Conservation (phyloP, 2,888 invertebrate species). For the Hyppa rectilinea region DNA sequence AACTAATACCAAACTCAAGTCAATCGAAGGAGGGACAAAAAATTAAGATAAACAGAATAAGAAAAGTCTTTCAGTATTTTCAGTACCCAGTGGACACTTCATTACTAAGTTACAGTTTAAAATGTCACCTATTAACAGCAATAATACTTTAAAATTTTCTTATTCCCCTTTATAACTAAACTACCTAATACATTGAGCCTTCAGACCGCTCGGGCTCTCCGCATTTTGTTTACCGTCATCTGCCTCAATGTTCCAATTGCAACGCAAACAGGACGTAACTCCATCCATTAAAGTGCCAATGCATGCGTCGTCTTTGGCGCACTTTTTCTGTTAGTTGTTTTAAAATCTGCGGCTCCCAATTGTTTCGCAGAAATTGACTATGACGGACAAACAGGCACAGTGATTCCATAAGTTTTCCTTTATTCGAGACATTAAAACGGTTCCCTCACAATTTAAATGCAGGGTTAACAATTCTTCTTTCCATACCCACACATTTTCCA, state of each 20-base stretch:
- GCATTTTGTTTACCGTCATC: constrained; percentile 27
- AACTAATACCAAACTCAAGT: background rate
- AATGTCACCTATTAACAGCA: no score
- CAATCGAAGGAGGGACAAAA: background rate
- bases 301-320: constrained; percentile 76
- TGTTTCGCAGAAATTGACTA: no score
- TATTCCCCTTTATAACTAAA: background rate
- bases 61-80: background rate
- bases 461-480: no score
- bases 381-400: no score
- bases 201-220: constrained; percentile 10
- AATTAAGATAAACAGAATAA: background rate
- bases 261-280: constrained; percentile 74
- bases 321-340: no score
- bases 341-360: no score
- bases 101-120: background rate
- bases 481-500: no score
- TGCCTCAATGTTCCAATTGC: constrained; percentile 70
- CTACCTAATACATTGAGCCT: background rate
- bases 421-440: no score
- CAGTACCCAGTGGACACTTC: background rate
- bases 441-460: no score
- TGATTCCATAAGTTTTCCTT: no score
- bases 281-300: constrained; percentile 77
- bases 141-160: no score